Percentiles rank a stretch among this genome's conserved stretches.
phyloP scores from a whole-genome alignment of 2,888 invertebrate species.

The Empis livida region DNA sequence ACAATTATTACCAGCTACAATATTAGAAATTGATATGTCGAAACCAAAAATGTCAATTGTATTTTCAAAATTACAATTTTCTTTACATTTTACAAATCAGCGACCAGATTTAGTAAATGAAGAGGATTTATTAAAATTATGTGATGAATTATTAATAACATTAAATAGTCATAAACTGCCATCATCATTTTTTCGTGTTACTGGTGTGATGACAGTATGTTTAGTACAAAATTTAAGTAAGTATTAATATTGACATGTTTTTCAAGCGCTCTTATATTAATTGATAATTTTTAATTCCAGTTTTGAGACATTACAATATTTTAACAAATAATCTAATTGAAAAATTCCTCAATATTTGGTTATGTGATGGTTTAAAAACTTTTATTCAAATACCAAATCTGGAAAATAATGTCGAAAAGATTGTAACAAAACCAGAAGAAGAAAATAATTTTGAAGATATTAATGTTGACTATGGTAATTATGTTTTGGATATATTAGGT shows the following conservation, averaged over 20 bases:
- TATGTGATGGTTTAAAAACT: slow-evolving; percentile 9
- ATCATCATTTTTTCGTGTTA: slow-evolving; percentile 22
- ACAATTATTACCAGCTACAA: slow-evolving; percentile 10
- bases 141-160: slow-evolving; percentile 16
- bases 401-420: not conserved
- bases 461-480: too few relatives aligned
- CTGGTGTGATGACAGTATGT: slow-evolving; percentile 22
- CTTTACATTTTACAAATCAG: slow-evolving; percentile 24
- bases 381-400: not conserved
- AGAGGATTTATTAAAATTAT: slow-evolving; percentile 16
- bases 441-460: not conserved
- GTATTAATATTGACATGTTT: too few relatives aligned
- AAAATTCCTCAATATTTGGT: slow-evolving; percentile 16
- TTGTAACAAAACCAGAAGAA: not conserved
- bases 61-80: slow-evolving; percentile 26
- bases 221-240: slow-evolving; percentile 27
- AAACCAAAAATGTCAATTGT: slow-evolving; percentile 21
- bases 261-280: not conserved
- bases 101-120: slow-evolving; percentile 20
- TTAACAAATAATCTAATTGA: slow-evolving; percentile 18
- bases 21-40: slow-evolving; percentile 14
- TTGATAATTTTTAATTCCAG: slow-evolving; percentile 5
- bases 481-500: too few relatives aligned
- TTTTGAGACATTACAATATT: slow-evolving; percentile 16
- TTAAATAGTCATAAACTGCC: slow-evolving; percentile 18